phyloP scores from a whole-genome alignment of 2,797 vertebrate genomes.

The Crypturellus tataupa region DNA sequence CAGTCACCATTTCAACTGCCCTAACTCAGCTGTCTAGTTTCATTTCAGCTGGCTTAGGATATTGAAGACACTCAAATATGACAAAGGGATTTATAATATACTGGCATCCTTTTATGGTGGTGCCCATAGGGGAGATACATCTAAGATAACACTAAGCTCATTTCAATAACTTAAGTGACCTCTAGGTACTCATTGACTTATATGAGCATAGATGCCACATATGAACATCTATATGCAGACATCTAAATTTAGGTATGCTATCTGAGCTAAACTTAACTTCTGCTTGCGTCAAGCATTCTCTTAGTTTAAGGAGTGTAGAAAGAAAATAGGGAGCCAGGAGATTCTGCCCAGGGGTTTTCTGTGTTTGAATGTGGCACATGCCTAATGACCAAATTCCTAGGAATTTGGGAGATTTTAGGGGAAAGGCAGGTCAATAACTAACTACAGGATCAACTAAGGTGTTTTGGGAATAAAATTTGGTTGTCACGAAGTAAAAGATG shows the following conservation, averaged over 20 bases:
- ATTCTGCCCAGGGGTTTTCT: background rate
- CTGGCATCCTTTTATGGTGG: background rate
- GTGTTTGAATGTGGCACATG: too few relatives aligned
- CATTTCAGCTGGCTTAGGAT: background rate
- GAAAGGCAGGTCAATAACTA: background rate
- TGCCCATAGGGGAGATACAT: background rate
- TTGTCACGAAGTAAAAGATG: background rate
- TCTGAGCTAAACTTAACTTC: background rate
- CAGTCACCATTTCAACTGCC: background rate
- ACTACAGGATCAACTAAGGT: background rate
- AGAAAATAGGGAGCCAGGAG: background rate
- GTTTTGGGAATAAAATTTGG: background rate
- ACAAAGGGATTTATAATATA: background rate
- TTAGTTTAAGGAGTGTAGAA: background rate
- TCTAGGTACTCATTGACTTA: background rate
- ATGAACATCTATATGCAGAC: background rate
- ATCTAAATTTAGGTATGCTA: background rate
- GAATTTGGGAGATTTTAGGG: background rate
- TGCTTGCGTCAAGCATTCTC: background rate
- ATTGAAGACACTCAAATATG: background rate
- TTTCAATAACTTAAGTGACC: background rate
- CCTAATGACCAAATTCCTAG: background rate
- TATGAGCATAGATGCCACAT: background rate
- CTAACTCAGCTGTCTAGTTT: background rate
- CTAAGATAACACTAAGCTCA: background rate